Evolutionary conservation across 2,113 vertebrate genomes (phyloP).

Genomic region (Psilopsiagon aymara): DNA sequence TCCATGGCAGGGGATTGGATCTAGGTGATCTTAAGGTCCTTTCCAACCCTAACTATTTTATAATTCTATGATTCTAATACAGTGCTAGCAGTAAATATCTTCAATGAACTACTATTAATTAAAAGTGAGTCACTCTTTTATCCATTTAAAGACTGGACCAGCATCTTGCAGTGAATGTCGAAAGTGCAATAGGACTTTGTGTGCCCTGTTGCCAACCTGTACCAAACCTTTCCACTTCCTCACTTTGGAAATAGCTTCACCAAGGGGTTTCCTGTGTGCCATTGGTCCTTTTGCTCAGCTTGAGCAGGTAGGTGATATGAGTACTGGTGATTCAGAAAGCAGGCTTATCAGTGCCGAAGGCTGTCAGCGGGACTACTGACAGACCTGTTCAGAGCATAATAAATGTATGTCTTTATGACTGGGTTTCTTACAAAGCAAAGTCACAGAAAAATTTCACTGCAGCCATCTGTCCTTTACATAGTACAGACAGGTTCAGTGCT

Average conservation of each 20-base stretch:
- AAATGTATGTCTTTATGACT: not conserved
- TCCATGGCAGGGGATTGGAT: not conserved
- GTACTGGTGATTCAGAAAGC: not conserved
- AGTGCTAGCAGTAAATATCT: not conserved
- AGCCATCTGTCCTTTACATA: not conserved
- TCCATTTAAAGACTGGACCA: not conserved
- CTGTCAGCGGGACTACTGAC: not conserved
- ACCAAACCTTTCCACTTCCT: not conserved
- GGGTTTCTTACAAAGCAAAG: not conserved
- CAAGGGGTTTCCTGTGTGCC: not conserved
- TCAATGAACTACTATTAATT: not conserved
- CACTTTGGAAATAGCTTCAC: fast-evolving
- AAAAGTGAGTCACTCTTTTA: not conserved
- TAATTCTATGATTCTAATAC: not conserved
- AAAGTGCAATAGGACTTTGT: not conserved
- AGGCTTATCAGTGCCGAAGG: not conserved
- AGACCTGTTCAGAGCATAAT: not conserved
- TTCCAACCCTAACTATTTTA: not conserved
- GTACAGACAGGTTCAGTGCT: not conserved
- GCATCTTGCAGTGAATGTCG: not conserved
- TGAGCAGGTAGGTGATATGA: not conserved
- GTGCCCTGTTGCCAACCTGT: not conserved
- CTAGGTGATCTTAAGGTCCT: not conserved
- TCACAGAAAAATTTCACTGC: not conserved
- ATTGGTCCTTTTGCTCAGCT: not conserved